Evolutionary conservation across 2,888 invertebrate species (phyloP).

Genomic region (Cacoxenus indagator): DNA sequence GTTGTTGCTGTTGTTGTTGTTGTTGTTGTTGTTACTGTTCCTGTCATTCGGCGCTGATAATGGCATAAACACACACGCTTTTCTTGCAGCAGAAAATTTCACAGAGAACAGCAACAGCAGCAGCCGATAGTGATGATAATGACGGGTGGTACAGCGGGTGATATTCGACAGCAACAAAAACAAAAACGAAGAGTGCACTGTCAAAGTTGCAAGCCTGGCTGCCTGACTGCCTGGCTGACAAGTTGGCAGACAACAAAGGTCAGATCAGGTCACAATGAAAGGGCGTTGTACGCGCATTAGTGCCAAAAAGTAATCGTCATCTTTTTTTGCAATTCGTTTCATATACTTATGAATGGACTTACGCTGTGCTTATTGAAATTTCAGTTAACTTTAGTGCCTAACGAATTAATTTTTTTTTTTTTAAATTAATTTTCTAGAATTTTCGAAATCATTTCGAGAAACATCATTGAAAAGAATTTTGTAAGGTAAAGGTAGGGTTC

Average conservation of each 20-base stretch:
- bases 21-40: too few species aligned
- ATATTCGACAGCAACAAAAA: conserved; percentile 31
- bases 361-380: too few species aligned
- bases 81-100: conserved; percentile 29
- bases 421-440: too few species aligned
- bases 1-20: too few species aligned
- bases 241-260: conserved; percentile 70
- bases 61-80: background rate
- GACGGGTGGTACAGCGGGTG: background rate
- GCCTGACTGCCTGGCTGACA: conserved; percentile 27
- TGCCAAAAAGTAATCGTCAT: conserved; percentile 20
- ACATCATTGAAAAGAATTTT: too few species aligned
- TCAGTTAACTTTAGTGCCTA: too few species aligned
- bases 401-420: too few species aligned
- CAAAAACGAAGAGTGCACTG: conserved; percentile 22
- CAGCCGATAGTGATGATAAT: background rate
- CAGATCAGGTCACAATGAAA: conserved; percentile 71
- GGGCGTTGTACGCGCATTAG: conserved; percentile 70
- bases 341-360: too few species aligned
- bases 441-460: too few species aligned
- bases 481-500: too few species aligned
- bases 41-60: conserved; percentile 3
- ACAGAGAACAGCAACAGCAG: conserved; percentile 43
- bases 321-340: background rate
- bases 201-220: background rate